phyloP scores from a whole-genome alignment of 2,113 vertebrate species.

The Saguinus imperator region DNA sequence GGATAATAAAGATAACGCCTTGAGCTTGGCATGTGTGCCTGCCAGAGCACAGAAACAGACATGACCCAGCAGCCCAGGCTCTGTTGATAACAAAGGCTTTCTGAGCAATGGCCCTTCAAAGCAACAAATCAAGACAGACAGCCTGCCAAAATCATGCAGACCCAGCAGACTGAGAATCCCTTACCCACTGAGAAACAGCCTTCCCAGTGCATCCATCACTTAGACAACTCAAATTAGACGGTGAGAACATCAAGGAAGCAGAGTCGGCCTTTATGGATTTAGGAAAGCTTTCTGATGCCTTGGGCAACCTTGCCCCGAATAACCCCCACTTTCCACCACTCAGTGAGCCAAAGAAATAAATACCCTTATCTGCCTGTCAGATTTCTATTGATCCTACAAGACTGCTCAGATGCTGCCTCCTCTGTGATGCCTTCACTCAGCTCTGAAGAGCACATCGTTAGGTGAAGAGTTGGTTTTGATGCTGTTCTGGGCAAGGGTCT shows the following conservation, averaged over 20 bases:
- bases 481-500: neutral
- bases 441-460: neutral
- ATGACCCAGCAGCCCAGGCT: slow-evolving; percentile 5
- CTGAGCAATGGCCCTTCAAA: slow-evolving; percentile 72
- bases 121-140: slow-evolving; percentile 79
- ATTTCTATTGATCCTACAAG: neutral
- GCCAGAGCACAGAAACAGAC: neutral
- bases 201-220: slow-evolving; percentile 66
- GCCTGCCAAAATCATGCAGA: slow-evolving; percentile 69
- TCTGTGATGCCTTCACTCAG: neutral
- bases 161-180: slow-evolving; percentile 64
- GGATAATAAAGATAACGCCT: slow-evolving; percentile 42
- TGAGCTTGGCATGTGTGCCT: neutral
- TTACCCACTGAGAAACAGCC: slow-evolving; percentile 41
- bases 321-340: neutral
- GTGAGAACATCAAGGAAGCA: slow-evolving; percentile 34
- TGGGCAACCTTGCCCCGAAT: neutral
- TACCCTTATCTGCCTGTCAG: neutral
- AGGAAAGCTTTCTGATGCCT: neutral
- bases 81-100: slow-evolving; percentile 60
- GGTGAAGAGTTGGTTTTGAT: neutral
- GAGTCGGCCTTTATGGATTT: neutral
- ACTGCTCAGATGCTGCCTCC: neutral
- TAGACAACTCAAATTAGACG: slow-evolving; percentile 66
- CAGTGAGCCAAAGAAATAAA: neutral